These are phyloP conservation scores for Scaptomyza reducta DNA, from an alignment of 2,888 invertebrate species.

Conservation along the genomic window DNA sequence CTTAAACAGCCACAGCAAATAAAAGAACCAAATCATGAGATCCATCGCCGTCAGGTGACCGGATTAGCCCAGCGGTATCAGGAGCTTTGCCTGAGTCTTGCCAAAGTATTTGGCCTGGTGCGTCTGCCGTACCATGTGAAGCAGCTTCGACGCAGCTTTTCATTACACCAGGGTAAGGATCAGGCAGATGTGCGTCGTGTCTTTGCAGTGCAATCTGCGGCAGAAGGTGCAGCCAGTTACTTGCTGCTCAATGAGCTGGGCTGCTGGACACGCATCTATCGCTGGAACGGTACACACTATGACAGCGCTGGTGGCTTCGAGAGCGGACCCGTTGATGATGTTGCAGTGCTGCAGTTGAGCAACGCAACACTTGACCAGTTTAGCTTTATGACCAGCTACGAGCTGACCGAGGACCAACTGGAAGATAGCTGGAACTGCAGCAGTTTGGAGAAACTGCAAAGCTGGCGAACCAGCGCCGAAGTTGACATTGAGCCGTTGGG, in stretches of 20 bases:
- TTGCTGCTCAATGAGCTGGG: conserved; percentile 78
- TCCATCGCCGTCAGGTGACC: conserved; percentile 48
- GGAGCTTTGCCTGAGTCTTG: conserved; percentile 63
- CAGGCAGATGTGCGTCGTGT: conserved; percentile 51
- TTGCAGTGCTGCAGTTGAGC: conserved; percentile 72
- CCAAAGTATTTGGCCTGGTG: conserved; percentile 24
- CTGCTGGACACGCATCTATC: conserved; percentile 84
- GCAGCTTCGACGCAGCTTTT: conserved; percentile 83
- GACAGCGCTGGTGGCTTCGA: conserved; percentile 71
- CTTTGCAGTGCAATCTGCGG: conserved; percentile 40
- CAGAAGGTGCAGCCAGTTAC: conserved; percentile 36
- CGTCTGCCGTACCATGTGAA: conserved; percentile 72
- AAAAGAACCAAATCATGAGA: conserved; percentile 15
- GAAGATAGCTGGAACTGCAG: conserved; percentile 27
- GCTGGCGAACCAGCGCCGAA: conserved; percentile 27
- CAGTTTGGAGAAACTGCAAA: conserved; percentile 30
- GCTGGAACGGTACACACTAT: conserved; percentile 82
- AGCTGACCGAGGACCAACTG: conserved; percentile 29
- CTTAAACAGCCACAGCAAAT: conserved; percentile 36
- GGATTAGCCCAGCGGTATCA: conserved; percentile 23
- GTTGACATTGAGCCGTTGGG: conserved; percentile 35
- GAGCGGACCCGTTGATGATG: conserved; percentile 85
- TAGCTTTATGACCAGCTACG: conserved; percentile 81
- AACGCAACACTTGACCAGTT: conserved; percentile 73
- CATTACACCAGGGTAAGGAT: conserved; percentile 23